A percentile compares a stretch with the other conserved stretches of the same genome.
Evolutionary conservation across 2,113 vertebrate genomes (phyloP).

Genomic region (Phylloscopus whistleri): DNA sequence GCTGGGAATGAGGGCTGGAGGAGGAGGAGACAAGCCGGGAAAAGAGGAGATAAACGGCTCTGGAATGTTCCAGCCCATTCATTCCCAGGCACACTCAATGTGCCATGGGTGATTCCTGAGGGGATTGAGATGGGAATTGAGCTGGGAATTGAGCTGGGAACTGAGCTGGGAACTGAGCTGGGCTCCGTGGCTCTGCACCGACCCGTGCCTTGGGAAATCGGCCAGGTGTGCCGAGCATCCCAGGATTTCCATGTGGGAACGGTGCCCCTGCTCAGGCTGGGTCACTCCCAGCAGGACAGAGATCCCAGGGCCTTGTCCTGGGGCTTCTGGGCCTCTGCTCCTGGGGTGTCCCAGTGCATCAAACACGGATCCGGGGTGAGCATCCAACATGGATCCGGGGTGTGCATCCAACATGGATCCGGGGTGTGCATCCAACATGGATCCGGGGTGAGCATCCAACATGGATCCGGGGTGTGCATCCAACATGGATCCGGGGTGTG

Average conservation of each 20-base stretch:
- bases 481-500: accelerated
- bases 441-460: not conserved
- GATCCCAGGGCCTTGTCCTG: accelerated
- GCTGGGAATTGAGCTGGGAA: not conserved
- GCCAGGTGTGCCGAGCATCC: not conserved
- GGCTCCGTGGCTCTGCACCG: not conserved
- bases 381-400: not conserved
- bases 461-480: too few relatives aligned
- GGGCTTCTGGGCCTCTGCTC: accelerated
- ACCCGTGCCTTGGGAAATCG: not conserved
- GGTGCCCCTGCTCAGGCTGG: not conserved
- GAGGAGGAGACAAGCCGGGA: not conserved
- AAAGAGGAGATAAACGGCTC: not conserved
- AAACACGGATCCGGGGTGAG: accelerated
- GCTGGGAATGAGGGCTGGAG: not conserved
- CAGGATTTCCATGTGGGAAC: not conserved
- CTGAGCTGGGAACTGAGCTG: not conserved
- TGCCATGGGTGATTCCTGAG: not conserved
- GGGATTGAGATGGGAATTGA: not conserved
- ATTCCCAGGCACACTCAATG: not conserved
- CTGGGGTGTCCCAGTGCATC: not conserved
- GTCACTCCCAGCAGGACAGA: not conserved
- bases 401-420: too few relatives aligned
- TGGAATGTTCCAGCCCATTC: not conserved
- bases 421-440: too few relatives aligned